Evolutionary conservation across 2,888 invertebrate genomes (phyloP).

Genomic region (Macaria notata): DNA sequence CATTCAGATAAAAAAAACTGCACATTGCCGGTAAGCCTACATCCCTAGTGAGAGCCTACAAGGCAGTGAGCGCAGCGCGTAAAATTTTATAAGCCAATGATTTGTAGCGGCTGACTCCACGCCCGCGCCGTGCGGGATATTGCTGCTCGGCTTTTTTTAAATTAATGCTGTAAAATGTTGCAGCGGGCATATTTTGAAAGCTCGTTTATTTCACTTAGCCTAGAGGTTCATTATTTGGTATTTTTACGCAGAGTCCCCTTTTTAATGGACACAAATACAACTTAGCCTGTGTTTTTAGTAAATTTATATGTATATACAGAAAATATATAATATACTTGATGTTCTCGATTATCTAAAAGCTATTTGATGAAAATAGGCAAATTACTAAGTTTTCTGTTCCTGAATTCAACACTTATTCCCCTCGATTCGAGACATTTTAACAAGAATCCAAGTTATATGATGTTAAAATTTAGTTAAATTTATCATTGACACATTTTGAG

Average conservation of each 20-base stretch:
- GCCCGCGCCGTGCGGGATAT: slow-evolving; percentile 27
- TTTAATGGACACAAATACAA: background rate
- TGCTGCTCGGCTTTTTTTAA: slow-evolving; percentile 32
- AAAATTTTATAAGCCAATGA: slow-evolving; percentile 50
- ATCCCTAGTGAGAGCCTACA: slow-evolving; percentile 13
- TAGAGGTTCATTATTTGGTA: too few species aligned
- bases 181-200: slow-evolving; percentile 1
- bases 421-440: too few species aligned
- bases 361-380: too few species aligned
- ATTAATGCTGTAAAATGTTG: slow-evolving; percentile 23
- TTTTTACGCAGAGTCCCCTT: background rate
- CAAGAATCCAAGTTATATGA: too few species aligned
- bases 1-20: background rate
- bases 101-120: slow-evolving; percentile 39
- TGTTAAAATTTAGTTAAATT: too few species aligned
- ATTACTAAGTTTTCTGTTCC: too few species aligned
- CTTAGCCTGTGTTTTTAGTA: too few species aligned
- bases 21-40: background rate
- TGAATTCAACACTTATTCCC: too few species aligned
- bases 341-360: too few species aligned
- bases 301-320: too few species aligned
- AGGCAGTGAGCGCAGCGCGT: slow-evolving; percentile 26
- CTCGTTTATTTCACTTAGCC: background rate
- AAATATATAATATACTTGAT: too few species aligned
- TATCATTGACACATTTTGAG: too few species aligned